Evolutionary conservation across 2,113 vertebrate species (phyloP), one percentile per base, ranked within the genome.

Genomic region (Alosa alosa): DNA sequence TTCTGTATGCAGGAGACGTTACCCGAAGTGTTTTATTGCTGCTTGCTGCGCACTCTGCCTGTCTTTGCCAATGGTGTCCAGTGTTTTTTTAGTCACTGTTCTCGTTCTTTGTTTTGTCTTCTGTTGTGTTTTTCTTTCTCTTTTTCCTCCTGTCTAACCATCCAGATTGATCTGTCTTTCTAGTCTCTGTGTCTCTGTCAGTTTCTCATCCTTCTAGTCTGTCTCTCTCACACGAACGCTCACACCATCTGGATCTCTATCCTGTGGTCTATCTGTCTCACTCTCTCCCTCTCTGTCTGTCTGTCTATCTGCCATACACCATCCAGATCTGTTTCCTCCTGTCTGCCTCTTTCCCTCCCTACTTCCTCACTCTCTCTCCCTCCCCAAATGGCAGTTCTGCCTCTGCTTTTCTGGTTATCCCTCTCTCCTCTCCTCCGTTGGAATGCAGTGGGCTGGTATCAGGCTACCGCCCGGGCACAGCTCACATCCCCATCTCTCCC

Each of bases 101-200:
- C 3, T 18, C 18, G 55, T 22, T 57, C 55, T 57, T 57, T 57
- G 55, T 57, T 57, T 57, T 57, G 55, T 57, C 55, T 57, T 22
- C 49, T 60, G 36, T 5, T 5, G 9, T 81, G 36, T 90, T 88
- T 93, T 89, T 57, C 18, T 6, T 22, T 57, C 20, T 22, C 18
- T 57, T 2, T 57, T 20, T 57, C 3, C 7, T 49, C 47, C 10
- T 49, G 47, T 49, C 47, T 49, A 49, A 49, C 47, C 47, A 49
- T 49, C 11, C 11, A 2, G 1, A 9, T 49, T 10, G 9, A 49
- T 49, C 47, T 49, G 47, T 49, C 47, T 49, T 6, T 49, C 8
- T 49, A 4, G 41, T 52, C 17, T 52, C 50, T 60, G 18, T 18
- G 0, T 55, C 20, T 60, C 55, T 60, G 55, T 60, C 55, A 1